Base-by-base conservation (phyloP, 2,888 invertebrate species). In the Mesodorylaimus sp. region DNA sequence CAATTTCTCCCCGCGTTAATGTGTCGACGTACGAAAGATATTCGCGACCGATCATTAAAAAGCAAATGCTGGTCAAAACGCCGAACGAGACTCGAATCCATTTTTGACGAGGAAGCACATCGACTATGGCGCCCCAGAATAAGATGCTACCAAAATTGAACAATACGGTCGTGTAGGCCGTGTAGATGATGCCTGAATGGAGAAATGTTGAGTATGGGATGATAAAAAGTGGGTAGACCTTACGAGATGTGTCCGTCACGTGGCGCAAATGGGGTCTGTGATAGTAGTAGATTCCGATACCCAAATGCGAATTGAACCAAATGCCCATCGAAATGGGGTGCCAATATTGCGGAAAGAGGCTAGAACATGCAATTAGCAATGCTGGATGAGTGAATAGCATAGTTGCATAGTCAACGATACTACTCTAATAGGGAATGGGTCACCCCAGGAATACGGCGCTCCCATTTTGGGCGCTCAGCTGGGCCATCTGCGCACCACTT, bases 91-190 rank as follows among this genome's bases (percentile, higher is more conserved):
- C 77, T 56, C 80, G 78, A 25, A 81, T 59, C 3, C 76, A 66
- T 39, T 79, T 76, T 64, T 77, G 77, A 56, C 78, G 75, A 1
- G 83, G 83, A 43, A 87, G 71, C 36, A 82, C 73, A 57, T 81
- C 81, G 63, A 85, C 78, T 38, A 83, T 70, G 36, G 88, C 79
- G 7, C 88, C 88, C 83, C 87, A 87, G 54, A 81, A 71, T 51
- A 89, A 75, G 44, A 88, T 81, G 0, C 87, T 86, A 16, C 89
- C 88, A 63, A 89, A 77, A 56, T 84, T 84, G 74, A 88, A 82
- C 24, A 88, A 74, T 10, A 82, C 58, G 0, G 65, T 56, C 16
- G 28, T 39, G 50, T 37, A 45, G 10, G 28, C 27, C 24, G 39
- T 26, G 46, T 50, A 50, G 28, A 50, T 50, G 29, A 50, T 41